Conservation (phyloP, 2,113 vertebrate species). For the Apus apus region DNA sequence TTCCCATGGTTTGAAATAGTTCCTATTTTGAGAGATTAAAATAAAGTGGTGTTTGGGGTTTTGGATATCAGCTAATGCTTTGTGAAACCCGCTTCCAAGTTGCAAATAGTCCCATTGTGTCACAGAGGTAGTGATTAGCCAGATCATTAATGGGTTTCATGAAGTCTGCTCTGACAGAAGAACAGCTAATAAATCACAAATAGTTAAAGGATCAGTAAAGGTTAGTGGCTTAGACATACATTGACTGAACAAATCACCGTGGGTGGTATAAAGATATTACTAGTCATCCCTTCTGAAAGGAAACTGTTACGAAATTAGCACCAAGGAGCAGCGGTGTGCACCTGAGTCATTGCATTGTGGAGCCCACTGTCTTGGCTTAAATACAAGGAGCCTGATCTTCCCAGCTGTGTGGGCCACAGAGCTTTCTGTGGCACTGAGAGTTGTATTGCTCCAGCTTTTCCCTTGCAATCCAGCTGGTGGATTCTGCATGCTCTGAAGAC, state of each 20-base stretch:
- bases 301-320: background rate
- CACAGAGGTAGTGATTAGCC: background rate
- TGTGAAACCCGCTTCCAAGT: background rate
- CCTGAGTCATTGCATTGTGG: background rate
- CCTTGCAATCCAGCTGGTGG: background rate
- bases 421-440: background rate
- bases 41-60: background rate
- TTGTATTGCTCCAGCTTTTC: background rate
- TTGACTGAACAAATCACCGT: background rate
- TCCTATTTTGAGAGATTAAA: background rate
- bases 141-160: background rate
- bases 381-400: background rate
- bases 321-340: background rate
- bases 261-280: background rate
- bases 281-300: background rate
- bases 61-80: background rate
- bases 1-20: background rate
- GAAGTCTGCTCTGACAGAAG: background rate
- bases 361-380: background rate
- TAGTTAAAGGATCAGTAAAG: background rate
- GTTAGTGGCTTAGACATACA: background rate
- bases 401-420: background rate
- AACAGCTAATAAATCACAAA: background rate
- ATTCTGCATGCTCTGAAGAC: rapidly evolving
- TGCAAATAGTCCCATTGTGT: rapidly evolving